Base-by-base conservation (phyloP, 2,888 invertebrate species). In the Cephus sareptanus region DNA sequence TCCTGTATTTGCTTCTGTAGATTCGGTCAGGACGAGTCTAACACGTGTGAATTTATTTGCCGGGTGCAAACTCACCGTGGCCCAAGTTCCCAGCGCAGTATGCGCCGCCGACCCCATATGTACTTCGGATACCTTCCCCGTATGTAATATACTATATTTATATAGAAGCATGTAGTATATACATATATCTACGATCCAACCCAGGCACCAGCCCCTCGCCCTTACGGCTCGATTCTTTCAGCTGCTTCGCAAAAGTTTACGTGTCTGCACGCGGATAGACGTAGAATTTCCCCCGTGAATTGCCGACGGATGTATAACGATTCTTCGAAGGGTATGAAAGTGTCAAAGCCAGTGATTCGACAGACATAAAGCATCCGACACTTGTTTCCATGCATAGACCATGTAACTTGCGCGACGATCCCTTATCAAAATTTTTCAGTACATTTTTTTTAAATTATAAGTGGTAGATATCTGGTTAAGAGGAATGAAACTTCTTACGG, bases 251-350 rank as follows among this genome's bases (percentile, higher is more conserved):
- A 76, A 85, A 85, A 88, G 85, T 88, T 88, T 85, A 86, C 83
- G 85, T 82, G 82, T 81, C 82, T 82, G 81, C 80, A 84, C 80
- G 78, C 81, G 84, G 81, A 81, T 83, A 82, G 85, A 84, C 81
- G 83, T 81, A 82, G 87, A 88, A 88, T 89, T 89, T 89, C 89
- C 87, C 88, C 81, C 80, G 87, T 81, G 88, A 80, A 85, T 89
- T 76, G 76, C 69, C 56, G 73, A 33, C 74, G 75, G 80, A 80
- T 68, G 80, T 79, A 81, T 79, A 81, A 76, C 75, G 73, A 79
- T 80, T 79, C 78, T 23, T 80, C 80, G 74, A 78, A 76, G 76
- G 75, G 77, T 75, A 70, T 33, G 70, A 69, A 76, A 76, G 84
- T 80, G 81, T 84, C 84, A 80, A 82, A 83, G 78, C 79, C 84